Evolutionary conservation across 2,797 vertebrate species (phyloP), one percentile per base, ranked within the genome.

Genomic region (Pteropus rufus): DNA sequence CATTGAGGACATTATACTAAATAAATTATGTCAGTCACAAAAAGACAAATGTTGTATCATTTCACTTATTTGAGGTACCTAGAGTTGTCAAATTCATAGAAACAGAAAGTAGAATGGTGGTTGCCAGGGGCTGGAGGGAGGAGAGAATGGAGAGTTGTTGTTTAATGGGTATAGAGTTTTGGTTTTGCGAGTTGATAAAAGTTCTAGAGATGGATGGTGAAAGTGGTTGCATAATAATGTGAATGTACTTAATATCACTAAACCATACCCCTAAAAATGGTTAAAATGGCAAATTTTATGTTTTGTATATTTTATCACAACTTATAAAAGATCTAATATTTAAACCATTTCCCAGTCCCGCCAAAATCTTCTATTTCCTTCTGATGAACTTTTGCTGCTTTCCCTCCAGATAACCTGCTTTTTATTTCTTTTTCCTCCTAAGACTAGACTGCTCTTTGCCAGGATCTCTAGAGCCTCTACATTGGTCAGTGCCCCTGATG

Each of bases 341-440:
- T 62, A 65, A 88, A 86, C 64, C 82, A 89, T 87, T 88, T 95
- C 56, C 24, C 52, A 77, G 67, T 79, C 65, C 69, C 93, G 41
- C 49, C 39, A 58, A 87, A 64, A 44, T 85, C 44, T 91, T 93
- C 46, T 14, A 60, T 87, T 90, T 88, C 75, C 29, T 94, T 36
- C 31, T 87, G 49, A 36, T 89, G 26, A 94, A 70, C 70, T 15
- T 72, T 93, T 94, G 39, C 54, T 73, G 29, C 56, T 70, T 79
- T 79, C 62, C 64, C 56, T 93, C 24, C 34, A 79, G 41, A 49
- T 73, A 86, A 87, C 49, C 39, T 92, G 31, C 2, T 36, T 70
- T 96, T 91, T 85, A 26, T 80, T 79, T 92, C 24, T 65, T 81
- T 92, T 88, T 83, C 41, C 31, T 90, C 49, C 67, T 72, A 62